phyloP scores from a whole-genome alignment of 2,888 invertebrate genomes.

The Platycheirus albimanus region DNA sequence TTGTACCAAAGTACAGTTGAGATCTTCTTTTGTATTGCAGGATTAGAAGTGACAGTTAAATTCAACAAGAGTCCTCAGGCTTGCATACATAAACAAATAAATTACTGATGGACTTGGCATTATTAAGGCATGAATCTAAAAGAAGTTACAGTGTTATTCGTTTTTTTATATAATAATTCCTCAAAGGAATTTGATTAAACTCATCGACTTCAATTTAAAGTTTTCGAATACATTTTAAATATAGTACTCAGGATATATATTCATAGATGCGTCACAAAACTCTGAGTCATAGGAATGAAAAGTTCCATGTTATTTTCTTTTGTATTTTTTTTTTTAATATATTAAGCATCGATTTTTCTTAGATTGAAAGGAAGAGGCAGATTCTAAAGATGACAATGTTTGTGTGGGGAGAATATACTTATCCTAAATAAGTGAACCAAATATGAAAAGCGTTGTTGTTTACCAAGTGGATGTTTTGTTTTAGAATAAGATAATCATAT shows the following conservation, averaged over 20 bases:
- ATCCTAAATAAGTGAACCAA: slow-evolving; percentile 21
- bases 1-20: not conserved
- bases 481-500: slow-evolving; percentile 30
- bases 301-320: not conserved
- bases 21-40: not conserved
- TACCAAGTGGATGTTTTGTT: slow-evolving; percentile 29
- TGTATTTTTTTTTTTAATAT: not conserved
- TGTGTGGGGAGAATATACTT: slow-evolving; percentile 17
- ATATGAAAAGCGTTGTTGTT: slow-evolving; percentile 25
- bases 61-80: not conserved
- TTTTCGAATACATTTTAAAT: too few species aligned
- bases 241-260: too few species aligned
- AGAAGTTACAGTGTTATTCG: too few species aligned
- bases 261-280: too few species aligned
- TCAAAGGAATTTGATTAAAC: too few species aligned
- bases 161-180: too few species aligned
- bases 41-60: not conserved
- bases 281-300: not conserved
- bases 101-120: too few species aligned
- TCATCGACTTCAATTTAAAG: too few species aligned
- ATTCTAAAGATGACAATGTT: slow-evolving; percentile 19
- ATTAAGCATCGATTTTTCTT: slow-evolving; percentile 43
- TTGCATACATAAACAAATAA: too few species aligned
- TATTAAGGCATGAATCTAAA: too few species aligned
- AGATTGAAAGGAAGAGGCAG: not conserved